Conservation (phyloP, 2,797 vertebrate genomes). For the Enteromius unitaeniatus region DNA sequence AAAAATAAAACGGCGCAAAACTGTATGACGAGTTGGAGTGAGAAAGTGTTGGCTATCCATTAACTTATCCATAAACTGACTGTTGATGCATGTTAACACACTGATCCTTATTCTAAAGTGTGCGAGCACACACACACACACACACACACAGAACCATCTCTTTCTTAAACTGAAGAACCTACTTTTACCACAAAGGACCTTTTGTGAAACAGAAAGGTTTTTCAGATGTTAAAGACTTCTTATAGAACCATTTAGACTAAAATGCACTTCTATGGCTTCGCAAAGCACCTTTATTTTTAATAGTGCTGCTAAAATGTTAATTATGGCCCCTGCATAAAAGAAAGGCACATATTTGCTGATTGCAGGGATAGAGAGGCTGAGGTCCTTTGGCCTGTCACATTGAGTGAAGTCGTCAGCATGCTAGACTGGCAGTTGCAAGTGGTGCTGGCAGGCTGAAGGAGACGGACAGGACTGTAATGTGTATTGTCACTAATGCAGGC, state of each 20-base stretch:
- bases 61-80: not conserved
- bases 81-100: not conserved
- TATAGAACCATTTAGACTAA: too few species aligned
- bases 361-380: conserved; percentile 12
- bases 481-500: conserved; percentile 77
- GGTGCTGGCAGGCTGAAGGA: conserved; percentile 59
- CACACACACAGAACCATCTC: too few species aligned
- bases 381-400: conserved; percentile 52
- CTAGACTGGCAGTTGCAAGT: conserved; percentile 48
- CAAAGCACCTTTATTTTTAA: too few species aligned
- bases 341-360: not conserved
- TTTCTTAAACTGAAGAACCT: too few species aligned
- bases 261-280: too few species aligned
- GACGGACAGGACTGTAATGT: conserved; percentile 75
- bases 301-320: not conserved
- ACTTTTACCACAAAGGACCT: too few species aligned
- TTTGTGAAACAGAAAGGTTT: too few species aligned
- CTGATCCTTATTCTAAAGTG: not conserved
- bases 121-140: too few species aligned
- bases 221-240: too few species aligned
- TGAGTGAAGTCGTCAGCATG: conserved; percentile 48
- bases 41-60: too few species aligned
- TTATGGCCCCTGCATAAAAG: not conserved
- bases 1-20: too few species aligned
- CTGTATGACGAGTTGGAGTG: too few species aligned